Base-by-base conservation (phyloP, 2,888 invertebrate genomes). In the Nysson spinosus region DNA sequence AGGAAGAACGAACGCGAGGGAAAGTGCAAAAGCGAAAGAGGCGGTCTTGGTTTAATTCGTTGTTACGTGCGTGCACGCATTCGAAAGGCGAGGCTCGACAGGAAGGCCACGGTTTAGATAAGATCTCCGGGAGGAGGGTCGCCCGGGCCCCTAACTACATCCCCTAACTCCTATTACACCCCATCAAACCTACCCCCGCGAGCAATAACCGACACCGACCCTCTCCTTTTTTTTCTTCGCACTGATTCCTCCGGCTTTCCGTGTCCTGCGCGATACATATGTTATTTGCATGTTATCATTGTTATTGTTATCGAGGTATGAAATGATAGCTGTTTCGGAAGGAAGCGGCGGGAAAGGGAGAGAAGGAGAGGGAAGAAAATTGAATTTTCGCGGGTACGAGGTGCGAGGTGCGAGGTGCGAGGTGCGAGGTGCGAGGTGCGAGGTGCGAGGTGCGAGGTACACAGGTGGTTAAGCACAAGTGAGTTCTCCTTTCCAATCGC, bases 21-120 rank as follows among this genome's bases (percentile, higher is more conserved):
- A n/a, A n/a, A n/a, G n/a, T n/a, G n/a, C n/a, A n/a, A n/a, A n/a
- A n/a, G n/a, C n/a, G 26, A 20, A 19, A 37, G 51, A 26, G 20
- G n/a, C 7, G 39, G 46, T 60, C 58, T 46, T 66, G 65, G 60
- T 73, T 75, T 71, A 77, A 74, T 80, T 80, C 71, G 72, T 74
- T 64, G 70, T 72, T 68, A 60, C 64, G 68, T 62, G 49, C 68
- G 63, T 77, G 72, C 76, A 66, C 70, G 75, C 69, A 39, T 62
- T 58, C 79, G 74, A 65, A 51, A 47, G 58, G 66, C 73, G 69
- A 61, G 34, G 51, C 72, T 64, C 69, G 74, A 63, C 81, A 83
- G 85, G 85, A 85, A 85, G 81, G 80, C 77, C 81, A 75, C 83
- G 83, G 84, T 85, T 85, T 83, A 85, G 85, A 85, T 85, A 85